Conservation (phyloP, 2,888 invertebrate genomes). For the Drosophila gaucha region DNA sequence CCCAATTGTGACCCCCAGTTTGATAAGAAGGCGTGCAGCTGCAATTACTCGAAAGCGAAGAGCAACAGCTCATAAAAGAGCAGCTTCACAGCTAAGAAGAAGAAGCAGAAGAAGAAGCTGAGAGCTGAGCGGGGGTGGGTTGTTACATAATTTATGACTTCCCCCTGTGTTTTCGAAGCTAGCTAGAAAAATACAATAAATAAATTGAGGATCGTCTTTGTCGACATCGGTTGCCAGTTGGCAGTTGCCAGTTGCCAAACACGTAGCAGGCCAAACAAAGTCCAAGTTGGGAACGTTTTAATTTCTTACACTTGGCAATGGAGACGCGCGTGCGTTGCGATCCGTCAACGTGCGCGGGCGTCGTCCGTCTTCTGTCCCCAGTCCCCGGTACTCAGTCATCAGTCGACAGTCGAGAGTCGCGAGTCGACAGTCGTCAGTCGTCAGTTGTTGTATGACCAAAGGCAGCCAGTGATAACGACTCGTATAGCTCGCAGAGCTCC, state of each 20-base stretch:
- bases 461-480: conserved; percentile 61
- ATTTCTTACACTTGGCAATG: conserved; percentile 78
- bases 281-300: conserved; percentile 80
- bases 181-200: conserved; percentile 78
- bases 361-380: conserved; percentile 21
- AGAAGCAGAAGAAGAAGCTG: conserved; percentile 1
- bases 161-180: conserved; percentile 47
- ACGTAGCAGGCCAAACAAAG: conserved; percentile 76
- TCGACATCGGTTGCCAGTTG: conserved; percentile 14
- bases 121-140: conserved; percentile 2
- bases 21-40: conserved; percentile 62
- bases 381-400: conserved; percentile 8
- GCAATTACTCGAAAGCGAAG: conserved; percentile 39
- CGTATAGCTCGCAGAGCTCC: conserved; percentile 36
- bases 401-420: conserved; percentile 25
- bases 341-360: conserved; percentile 79
- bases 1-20: conserved; percentile 39
- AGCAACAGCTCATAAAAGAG: conserved; percentile 63
- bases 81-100: background rate
- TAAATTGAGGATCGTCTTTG: conserved; percentile 75
- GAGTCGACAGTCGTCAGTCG: conserved; percentile 29
- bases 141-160: conserved; percentile 80
- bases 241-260: conserved; percentile 69
- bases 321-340: conserved; percentile 75
- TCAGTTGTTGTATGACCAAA: conserved; percentile 56